phyloP scores from a whole-genome alignment of 2,113 vertebrate genomes.

The Caloenas nicobarica region DNA sequence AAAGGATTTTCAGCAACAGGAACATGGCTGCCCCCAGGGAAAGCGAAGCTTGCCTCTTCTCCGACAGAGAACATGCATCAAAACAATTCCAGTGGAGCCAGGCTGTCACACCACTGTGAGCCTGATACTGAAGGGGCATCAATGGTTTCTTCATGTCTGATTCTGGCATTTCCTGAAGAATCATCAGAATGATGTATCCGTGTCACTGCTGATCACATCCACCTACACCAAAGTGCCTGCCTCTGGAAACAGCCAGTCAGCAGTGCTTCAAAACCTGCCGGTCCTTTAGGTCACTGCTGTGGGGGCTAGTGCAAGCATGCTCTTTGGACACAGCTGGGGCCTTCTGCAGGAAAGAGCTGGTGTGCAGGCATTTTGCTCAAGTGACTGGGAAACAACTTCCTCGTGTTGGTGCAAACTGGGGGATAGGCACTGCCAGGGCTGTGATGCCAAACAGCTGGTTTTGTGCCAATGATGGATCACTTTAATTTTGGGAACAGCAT shows the following conservation, averaged over 20 bases:
- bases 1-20: neutral
- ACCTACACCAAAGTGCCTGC: neutral
- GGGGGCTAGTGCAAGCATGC: neutral
- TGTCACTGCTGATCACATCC: neutral
- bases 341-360: neutral
- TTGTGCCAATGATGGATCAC: neutral
- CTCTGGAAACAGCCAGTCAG: neutral
- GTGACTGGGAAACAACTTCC: neutral
- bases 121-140: neutral
- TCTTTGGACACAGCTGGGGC: neutral
- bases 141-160: neutral
- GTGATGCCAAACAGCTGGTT: neutral
- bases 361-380: neutral
- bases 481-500: neutral
- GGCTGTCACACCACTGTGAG: neutral
- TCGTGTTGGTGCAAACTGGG: accelerated
- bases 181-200: neutral
- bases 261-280: neutral
- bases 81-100: neutral
- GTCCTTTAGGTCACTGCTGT: neutral
- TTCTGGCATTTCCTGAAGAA: neutral
- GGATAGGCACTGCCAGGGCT: neutral
- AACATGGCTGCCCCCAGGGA: neutral
- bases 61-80: neutral
- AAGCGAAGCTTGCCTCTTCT: neutral